These are phyloP conservation scores for Kryphioiulus occultus DNA, from an alignment of 2,888 invertebrate species.

Conservation along the genomic window DNA sequence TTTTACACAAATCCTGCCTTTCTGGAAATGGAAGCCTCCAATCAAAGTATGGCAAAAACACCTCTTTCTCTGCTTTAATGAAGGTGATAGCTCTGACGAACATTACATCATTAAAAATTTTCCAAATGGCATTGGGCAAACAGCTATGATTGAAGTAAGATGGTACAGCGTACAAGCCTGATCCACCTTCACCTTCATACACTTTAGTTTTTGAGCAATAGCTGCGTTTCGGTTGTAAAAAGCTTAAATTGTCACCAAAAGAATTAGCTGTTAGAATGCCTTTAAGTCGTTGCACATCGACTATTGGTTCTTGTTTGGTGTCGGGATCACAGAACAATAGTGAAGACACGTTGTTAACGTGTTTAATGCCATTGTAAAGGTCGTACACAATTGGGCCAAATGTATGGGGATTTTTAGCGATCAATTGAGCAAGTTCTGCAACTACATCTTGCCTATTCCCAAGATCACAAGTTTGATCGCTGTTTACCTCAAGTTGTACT, in stretches of 20 bases:
- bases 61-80: not conserved
- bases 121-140: not conserved
- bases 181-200: not conserved
- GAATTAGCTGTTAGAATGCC: not conserved
- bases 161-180: not conserved
- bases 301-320: slow-evolving; percentile 20
- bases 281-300: not conserved
- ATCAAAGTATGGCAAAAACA: not conserved
- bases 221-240: too few relatives aligned
- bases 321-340: slow-evolving; percentile 6
- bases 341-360: not conserved
- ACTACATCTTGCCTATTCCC: not conserved
- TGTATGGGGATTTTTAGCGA: slow-evolving; percentile 34
- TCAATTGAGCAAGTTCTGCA: not conserved
- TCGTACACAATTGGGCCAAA: not conserved
- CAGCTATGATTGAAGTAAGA: slow-evolving; percentile 45
- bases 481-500: not conserved
- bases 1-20: not conserved
- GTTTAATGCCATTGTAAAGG: not conserved
- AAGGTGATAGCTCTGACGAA: not conserved
- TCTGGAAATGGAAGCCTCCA: not conserved
- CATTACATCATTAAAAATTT: slow-evolving; percentile 37
- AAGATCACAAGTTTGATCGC: not conserved
- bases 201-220: not conserved
- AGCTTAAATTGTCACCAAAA: not conserved